Base-by-base conservation (phyloP, 2,797 vertebrate genomes). In the Rhynchonycteris naso region DNA sequence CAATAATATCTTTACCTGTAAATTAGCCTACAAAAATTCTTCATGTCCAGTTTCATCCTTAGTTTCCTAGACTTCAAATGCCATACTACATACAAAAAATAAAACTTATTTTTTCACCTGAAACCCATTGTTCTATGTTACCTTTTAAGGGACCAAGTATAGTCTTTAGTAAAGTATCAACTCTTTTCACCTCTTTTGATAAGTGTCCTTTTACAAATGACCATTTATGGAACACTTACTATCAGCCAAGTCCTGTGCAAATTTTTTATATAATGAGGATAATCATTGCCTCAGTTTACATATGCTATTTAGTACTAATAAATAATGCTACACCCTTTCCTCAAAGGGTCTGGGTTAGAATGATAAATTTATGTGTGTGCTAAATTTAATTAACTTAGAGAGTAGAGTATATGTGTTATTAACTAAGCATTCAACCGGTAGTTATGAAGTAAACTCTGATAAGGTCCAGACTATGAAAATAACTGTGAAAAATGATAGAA, bases 61-160 rank as follows among this genome's bases (percentile, higher is more conserved):
- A 58, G 11, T 76, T 69, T 52, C 54, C 30, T 54, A 24, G 22
- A 87, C 35, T 91, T 95, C 66, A 93, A 82, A 69, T 88, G 78
- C 33, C 52, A 91, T 7, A 22, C 33, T 16, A 28, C 1, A 15
- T 50, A 59, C 6, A 35, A 81, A 43, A 38, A 94, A 78, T 69
- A 22, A 21, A 89, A 69, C n/a, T 18, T 24, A 33, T 35, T 83
- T 21, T 22, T 3, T 12, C 11, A 72, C 47, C 38, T 65, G n/a
- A 85, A 68, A 47, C 18, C 8, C 69, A 56, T 65, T 59, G 14
- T 9, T 94, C 56, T 80, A 28, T 90, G 59, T 71, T 94, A 52
- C 16, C 13, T 87, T 69, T 82, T 58, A 90, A 91, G 30, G 13
- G 14, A 38, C 79, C 22, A 76, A 78, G 33, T 22, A 54, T 76